Evolutionary conservation across 2,797 vertebrate genomes (phyloP), one percentile per base, ranked within the genome.

Genomic region (Smutsia gigantea): DNA sequence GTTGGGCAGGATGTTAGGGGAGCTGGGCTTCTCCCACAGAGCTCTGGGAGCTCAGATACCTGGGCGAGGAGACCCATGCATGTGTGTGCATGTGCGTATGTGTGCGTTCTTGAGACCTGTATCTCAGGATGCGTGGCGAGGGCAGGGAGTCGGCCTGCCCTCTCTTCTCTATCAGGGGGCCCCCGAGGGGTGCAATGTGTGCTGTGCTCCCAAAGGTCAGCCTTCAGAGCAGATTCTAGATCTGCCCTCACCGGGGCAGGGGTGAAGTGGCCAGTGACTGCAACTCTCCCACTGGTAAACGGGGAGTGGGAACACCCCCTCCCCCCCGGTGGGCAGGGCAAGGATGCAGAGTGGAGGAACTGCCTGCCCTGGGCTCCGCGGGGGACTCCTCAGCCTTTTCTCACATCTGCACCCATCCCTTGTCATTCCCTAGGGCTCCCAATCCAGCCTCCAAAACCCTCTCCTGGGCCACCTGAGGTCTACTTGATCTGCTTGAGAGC

Each of bases 1-100:
- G 34, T 34, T 29, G 39, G 68, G 49, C 18, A 8, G 23, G 53
- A 18, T 21, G 27, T 42, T 5, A 19, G 7, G n/a, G 39, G 18
- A 18, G 31, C 23, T 17, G 53, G n/a, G 66, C 17, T 17, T 31
- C 14, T 13, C 39, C 9, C 2, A 13, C 17, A 31, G 7, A 3
- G 13, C 34, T 27, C 71, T 39, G 31, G 74, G 53, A 29, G 46
- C 53, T 51, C 66, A 10, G 75, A 72, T 0, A n/a, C 46, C 31
- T 12, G 23, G 39, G 23, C 1, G 21, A 21, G 11, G 31, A 25
- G 55, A 19, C 13, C 23, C 25, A 14, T 12, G 27, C 29, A 1
- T 6, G 7, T 1, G 31, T 5, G 18, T 1, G 2, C 17, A 53
- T 1, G 12, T 4, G 2, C 17, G 5, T 2, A 15, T 0, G 39